A percentile compares a stretch with the other conserved stretches of the same genome.
Conservation (phyloP, 2,113 vertebrate genomes). For the Paratilapia polleni region DNA sequence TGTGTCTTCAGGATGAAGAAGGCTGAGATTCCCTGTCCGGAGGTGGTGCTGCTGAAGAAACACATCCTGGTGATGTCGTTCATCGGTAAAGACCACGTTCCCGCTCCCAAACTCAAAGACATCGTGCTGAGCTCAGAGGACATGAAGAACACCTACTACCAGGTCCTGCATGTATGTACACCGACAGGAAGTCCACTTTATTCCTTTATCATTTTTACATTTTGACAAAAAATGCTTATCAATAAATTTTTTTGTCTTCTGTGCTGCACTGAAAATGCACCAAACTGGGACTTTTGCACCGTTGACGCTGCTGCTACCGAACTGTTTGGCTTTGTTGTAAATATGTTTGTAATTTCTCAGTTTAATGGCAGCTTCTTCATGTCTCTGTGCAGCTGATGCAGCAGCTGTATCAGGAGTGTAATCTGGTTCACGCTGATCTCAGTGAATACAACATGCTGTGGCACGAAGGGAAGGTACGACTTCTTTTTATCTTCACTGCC, state of each 20-base stretch:
- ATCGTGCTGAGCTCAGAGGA: constrained; percentile 87
- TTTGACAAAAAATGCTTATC: no score
- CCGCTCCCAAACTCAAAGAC: constrained; percentile 96
- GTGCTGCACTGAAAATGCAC: no score
- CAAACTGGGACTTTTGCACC: no score
- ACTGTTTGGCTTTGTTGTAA: no score
- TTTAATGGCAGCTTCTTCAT: not conserved
- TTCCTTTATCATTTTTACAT: no score
- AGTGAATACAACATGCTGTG: constrained; percentile 99
- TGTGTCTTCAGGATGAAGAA: constrained; percentile 87
- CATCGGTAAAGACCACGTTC: constrained; percentile 92
- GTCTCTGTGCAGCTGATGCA: constrained; percentile 88
- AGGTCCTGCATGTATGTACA: constrained; percentile 75
- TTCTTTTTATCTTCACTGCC: no score
- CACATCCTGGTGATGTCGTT: constrained; percentile 98
- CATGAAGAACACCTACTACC: constrained; percentile 88
- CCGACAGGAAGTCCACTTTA: not conserved
- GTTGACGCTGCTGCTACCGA: no score
- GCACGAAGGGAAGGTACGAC: constrained; percentile 84
- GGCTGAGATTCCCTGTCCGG: constrained; percentile 90
- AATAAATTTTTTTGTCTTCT: no score
- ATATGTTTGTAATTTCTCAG: not conserved
- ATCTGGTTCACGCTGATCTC: constrained; percentile 94
- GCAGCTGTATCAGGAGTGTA: constrained; percentile 88
- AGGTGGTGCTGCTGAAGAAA: constrained; percentile 93